Base-by-base conservation (phyloP, 2,797 vertebrate genomes). In the Coregonus sp. region DNA sequence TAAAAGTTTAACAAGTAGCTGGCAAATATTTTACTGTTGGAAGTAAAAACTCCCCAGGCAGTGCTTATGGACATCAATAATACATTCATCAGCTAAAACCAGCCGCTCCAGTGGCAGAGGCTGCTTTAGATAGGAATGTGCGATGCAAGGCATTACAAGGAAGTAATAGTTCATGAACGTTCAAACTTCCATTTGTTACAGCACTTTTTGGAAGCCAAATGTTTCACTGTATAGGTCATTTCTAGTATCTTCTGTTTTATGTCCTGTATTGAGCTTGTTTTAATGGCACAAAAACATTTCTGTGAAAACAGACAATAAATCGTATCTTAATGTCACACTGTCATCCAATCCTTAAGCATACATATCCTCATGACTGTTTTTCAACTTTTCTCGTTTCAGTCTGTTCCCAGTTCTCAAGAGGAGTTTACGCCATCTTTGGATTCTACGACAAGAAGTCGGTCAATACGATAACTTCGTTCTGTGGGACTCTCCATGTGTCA, bases 371-470 rank as follows among this genome's bases (percentile, higher is more conserved):
- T 63, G 59, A 25, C 20, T 63, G 59, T 11, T 63, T 25, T 11
- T 0, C 31, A 5, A 12, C 20, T 31, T 37, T 81, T 6, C 52
- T 80, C 25, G 74, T 67, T 91, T 77, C 90, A 99, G 98, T 99
- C 91, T 99, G 98, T 93, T 99, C 98, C 82, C 98, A 99, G 95
- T 99, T 99, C 94, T 99, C 98, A 72, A 97, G 98, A 94, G 98
- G 98, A 85, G 98, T 99, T 70, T 99, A 98, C 86, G 98, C 98
- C 90, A 99, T 99, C 91, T 99, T 99, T 89, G 98, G 98, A 90
- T 99, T 99, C 95, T 99, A 99, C 40, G 98, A 99, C 93, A 99
- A 99, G 95, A 99, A 99, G 94, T 99, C 98, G 47, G 97, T 99
- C 86, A 99, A 99, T 91, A 99, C 98, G 81, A 99, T 99, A 91